phyloP scores from a whole-genome alignment of 2,113 vertebrate species.

The Cervus canadensis region DNA sequence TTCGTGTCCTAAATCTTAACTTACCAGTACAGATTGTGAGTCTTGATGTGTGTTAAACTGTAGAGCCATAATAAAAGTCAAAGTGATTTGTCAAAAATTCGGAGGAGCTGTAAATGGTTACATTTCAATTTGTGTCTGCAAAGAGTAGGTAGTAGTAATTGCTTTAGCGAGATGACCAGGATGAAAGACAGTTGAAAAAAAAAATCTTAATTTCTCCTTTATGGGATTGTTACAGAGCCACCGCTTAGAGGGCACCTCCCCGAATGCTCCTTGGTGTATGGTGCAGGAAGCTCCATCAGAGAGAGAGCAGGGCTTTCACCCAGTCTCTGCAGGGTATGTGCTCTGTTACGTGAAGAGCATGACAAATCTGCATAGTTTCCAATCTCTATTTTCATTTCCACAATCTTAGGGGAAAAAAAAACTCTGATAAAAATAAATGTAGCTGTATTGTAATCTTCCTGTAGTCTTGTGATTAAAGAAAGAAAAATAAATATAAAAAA shows the following conservation, averaged over 20 bases:
- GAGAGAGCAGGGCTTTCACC: neutral
- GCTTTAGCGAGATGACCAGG: neutral
- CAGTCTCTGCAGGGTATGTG: neutral
- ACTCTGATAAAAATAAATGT: constrained; percentile 51
- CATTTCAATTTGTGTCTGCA: constrained; percentile 46
- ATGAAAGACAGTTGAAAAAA: neutral
- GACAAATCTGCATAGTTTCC: constrained; percentile 2
- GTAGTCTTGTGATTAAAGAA: constrained; percentile 44
- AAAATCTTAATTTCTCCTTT: constrained; percentile 32
- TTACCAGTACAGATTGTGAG: constrained; percentile 22
- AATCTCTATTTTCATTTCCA: neutral
- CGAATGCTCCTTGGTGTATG: fast-evolving
- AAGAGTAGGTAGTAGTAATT: constrained; percentile 31
- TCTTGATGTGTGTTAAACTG: constrained; percentile 17
- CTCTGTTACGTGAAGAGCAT: neutral
- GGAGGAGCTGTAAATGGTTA: constrained; percentile 57
- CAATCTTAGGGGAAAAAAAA: neutral
- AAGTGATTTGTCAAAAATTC: constrained; percentile 58
- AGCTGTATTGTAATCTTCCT: neutral
- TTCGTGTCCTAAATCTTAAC: constrained; percentile 65
- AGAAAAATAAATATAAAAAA: neutral
- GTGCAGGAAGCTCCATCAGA: neutral
- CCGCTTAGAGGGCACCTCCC: neutral
- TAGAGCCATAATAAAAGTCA: constrained; percentile 47
- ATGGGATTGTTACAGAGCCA: constrained; percentile 12